Evolutionary conservation across 2,888 invertebrate species (phyloP), one percentile per base, ranked within the genome.

Genomic region (Cepaea hortensis): DNA sequence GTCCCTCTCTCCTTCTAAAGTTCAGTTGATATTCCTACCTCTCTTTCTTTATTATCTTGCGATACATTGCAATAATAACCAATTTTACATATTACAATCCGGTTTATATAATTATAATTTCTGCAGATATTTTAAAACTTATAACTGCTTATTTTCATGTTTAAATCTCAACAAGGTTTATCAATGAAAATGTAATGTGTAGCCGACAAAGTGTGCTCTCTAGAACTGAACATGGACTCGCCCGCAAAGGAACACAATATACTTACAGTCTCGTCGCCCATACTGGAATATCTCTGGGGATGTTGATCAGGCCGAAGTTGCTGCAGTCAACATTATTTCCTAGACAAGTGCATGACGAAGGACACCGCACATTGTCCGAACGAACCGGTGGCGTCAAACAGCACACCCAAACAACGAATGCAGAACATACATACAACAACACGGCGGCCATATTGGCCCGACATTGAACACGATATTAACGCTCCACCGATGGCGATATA

Each of bases 251-350:
- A 7, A n/a, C 23, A 5, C 70, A 55, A 55, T 55, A 50, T 79
- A 96, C 96, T 96, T 96, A 97, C 96, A 97, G 95, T 93, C 96
- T 96, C 95, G 96, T 96, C 94, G 96, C 96, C 96, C 97, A 97
- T 95, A 95, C 95, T 88, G 97, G 97, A 94, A 97, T 95, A 95
- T 96, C 95, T 88, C 94, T 95, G 90, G 97, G 97, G 94, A 97
- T 96, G 92, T 95, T 95, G 90, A 95, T 95, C 93, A 97, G 96
- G 94, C 96, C 96, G 93, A 96, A 96, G 93, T 96, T 96, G 91
- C 96, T 96, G 95, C 97, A 97, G 95, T 97, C 96, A 88, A 97
- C 96, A 94, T 96, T 96, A 91, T 96, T 95, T 92, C 96, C 96
- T 91, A 97, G 95, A 94, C 97, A 97, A 92, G 95, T 95, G 95